phyloP scores from a whole-genome alignment of 2,113 vertebrate species.

The Toxostoma redivivum region DNA sequence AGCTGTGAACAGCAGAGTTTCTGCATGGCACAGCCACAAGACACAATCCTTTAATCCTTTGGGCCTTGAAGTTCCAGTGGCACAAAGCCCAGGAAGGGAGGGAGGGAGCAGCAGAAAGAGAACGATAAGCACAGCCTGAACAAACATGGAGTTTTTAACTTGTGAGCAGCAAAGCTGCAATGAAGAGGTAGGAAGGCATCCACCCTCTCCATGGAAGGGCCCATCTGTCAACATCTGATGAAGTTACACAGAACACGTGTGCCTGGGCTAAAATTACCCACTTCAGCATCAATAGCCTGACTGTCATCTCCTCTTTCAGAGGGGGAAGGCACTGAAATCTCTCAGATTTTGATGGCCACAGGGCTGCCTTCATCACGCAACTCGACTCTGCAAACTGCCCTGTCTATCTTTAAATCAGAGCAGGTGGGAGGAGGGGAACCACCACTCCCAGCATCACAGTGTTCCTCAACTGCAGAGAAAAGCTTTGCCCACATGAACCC shows the following conservation, averaged over 20 bases:
- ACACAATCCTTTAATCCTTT: not conserved
- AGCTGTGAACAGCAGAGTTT: not conserved
- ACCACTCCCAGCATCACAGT: not conserved
- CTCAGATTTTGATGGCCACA: not conserved
- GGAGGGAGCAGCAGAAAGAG: not conserved
- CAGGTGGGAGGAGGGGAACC: not conserved
- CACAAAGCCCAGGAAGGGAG: not conserved
- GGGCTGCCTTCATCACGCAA: not conserved
- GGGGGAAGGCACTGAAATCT: conserved; percentile 4
- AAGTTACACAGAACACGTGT: conserved; percentile 31
- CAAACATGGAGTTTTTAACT: not conserved
- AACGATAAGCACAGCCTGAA: not conserved
- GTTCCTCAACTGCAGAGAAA: not conserved
- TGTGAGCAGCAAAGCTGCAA: not conserved
- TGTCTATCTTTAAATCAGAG: not conserved
- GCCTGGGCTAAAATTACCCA: conserved; percentile 41
- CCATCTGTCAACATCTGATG: conserved; percentile 66
- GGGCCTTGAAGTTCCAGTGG: not conserved
- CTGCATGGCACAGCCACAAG: not conserved
- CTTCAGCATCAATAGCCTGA: not conserved
- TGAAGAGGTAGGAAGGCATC: conserved; percentile 46
- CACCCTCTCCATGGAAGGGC: not conserved
- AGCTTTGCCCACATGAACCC: fast-evolving
- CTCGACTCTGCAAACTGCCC: not conserved
- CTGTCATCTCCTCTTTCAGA: conserved; percentile 21